Evolutionary conservation across 2,113 vertebrate species (phyloP), one percentile per base, ranked within the genome.

Genomic region (Seriola quinqueradiata): DNA sequence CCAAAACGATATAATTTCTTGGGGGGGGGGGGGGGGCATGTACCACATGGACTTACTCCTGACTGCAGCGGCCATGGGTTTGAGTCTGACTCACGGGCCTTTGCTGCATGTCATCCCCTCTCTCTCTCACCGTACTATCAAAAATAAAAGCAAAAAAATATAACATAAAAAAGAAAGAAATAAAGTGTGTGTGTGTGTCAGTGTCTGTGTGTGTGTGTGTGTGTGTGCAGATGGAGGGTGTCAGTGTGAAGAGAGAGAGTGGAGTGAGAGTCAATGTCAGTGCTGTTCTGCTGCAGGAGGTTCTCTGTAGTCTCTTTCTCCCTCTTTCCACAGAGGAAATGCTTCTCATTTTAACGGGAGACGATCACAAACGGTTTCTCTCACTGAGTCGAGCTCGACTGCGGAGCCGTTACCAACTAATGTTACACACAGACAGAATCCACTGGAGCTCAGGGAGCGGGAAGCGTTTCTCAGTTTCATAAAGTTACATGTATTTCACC

Each of bases 321-420:
- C 60, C 55, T 63, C 61, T 89, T 78, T 86, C 88, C 84, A 77
- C 77, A 79, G 81, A 81, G 90, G 81, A 88, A 86, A 88, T 81
- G 60, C 73, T 77, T 85, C 8, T 77, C 70, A 71, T 83, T 88
- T 81, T 79, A 86, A 59, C 64, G 0, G 60, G 55, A 79, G 83
- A 75, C 36, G 17, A 82, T 83, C 79, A 78, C 73, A 81, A 79
- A 81, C 19, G 25, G 23, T 64, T 64, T 55, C 66, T 81, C 70
- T 83, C 60, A 72, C 50, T 52, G 81, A 70, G 79, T 58, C 55
- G 13, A 71, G 80, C 60, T 72, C 17, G 0, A 50, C 70, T 54
- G 55, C 57, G 8, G 17, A 55, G 72, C 44, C 12, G 1, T 61
- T 74, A 66, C 75, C 32, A 28, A 42, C 70, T 32, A 23, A 60